phyloP scores from a whole-genome alignment of 2,797 vertebrate genomes.

The Mormyrus proboscirostris region DNA sequence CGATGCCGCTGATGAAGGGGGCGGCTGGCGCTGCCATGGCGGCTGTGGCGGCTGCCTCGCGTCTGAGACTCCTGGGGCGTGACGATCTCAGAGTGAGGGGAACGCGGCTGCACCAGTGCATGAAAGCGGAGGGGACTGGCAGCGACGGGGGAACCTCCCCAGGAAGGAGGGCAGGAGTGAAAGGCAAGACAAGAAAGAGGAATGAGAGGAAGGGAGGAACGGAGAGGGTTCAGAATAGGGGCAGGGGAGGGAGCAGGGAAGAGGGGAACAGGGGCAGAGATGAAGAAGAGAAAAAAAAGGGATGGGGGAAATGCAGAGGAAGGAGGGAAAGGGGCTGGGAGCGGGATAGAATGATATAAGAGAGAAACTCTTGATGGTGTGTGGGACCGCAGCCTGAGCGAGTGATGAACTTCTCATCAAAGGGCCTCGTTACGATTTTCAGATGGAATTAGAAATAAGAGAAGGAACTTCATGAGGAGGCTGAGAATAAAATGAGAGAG shows the following conservation, averaged over 20 bases:
- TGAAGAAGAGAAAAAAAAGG: neutral
- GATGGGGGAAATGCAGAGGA: neutral
- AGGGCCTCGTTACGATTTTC: conserved; percentile 33
- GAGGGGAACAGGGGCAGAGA: conserved; percentile 2
- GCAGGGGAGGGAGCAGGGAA: neutral
- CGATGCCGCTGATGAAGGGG: conserved; percentile 43
- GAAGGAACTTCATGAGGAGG: conserved; percentile 38
- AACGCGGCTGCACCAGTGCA: conserved; percentile 23
- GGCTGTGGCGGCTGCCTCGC: conserved; percentile 36
- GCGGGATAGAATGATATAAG: neutral
- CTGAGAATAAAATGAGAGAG: conserved; percentile 29
- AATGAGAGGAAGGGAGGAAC: conserved; percentile 9
- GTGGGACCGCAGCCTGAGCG: neutral
- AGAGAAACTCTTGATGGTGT: neutral
- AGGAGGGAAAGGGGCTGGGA: neutral
- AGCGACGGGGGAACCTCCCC: neutral
- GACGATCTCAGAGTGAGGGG: conserved; percentile 33
- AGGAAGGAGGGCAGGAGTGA: neutral
- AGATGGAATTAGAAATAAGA: conserved; percentile 55
- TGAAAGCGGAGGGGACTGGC: neutral
- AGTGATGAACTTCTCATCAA: neutral
- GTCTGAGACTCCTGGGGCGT: conserved; percentile 39
- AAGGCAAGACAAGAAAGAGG: neutral
- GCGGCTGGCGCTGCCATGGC: conserved; percentile 46
- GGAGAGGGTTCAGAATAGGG: conserved; percentile 21